Conservation (phyloP, 1,140 invertebrate species). For the Conus betulinus region DNA sequence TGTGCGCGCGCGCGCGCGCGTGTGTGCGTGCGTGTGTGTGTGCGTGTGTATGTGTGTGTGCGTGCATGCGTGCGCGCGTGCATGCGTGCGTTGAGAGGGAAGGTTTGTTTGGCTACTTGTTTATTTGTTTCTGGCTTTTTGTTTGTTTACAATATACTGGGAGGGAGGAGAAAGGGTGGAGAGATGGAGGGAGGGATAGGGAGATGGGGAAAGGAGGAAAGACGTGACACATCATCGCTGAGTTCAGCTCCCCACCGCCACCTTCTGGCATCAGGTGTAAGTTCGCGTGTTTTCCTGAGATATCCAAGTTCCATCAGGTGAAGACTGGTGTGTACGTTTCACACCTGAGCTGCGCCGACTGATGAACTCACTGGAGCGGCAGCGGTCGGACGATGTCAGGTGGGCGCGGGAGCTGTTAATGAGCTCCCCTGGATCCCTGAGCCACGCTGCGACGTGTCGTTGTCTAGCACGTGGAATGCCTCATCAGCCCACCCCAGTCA, state of each 20-base stretch:
- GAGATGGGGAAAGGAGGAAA: neutral
- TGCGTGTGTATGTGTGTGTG: conserved; percentile 42
- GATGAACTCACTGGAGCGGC: too few species aligned
- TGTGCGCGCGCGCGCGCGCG: neutral
- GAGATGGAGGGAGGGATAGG: neutral
- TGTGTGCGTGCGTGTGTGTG: conserved; percentile 43
- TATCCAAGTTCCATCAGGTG: too few species aligned
- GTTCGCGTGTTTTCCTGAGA: too few species aligned
- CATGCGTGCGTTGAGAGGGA: conserved; percentile 26
- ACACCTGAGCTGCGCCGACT: too few species aligned
- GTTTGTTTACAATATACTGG: neutral
- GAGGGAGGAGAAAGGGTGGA: neutral
- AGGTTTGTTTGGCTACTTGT: neutral
- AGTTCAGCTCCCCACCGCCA: neutral
- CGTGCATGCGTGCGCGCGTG: conserved; percentile 42
- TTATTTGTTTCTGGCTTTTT: neutral
- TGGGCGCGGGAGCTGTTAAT: too few species aligned
- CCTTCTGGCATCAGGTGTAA: too few species aligned
- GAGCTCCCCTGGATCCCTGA: too few species aligned
- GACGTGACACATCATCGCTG: neutral
- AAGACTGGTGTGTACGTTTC: too few species aligned
- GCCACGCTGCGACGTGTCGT: too few species aligned
- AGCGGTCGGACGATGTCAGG: too few species aligned
- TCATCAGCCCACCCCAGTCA: too few species aligned
- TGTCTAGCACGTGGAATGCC: too few species aligned